Base-by-base conservation (phyloP, 2,113 vertebrate species). In the Corythornis vintsioides region DNA sequence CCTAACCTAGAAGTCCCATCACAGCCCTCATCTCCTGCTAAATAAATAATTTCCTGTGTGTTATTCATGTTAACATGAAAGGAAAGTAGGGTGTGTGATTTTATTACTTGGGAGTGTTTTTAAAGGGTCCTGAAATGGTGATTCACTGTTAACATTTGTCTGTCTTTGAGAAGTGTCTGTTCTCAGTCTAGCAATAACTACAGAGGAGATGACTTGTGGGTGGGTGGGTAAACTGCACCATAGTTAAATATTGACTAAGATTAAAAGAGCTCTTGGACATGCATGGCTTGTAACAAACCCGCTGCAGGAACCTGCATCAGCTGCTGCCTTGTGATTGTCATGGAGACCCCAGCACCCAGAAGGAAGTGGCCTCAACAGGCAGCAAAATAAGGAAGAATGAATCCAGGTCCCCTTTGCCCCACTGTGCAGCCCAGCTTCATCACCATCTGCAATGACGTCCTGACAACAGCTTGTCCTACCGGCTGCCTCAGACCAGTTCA, bases 201-300 rank as follows among this genome's bases (percentile, higher is more conserved):
- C 19, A 48, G 14, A 4, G 19, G 66, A 60, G 42, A 64, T 94
- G 89, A 82, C 77, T 90, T 59, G 45, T 66, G n/a, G 24, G 5
- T 10, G 16, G 13, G n/a, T 8, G 17, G 28, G 6, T 84, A 80
- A 89, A 55, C 52, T 6, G 4, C 84, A 74, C 48, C 5, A 8
- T 11, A 13, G 89, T 53, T 91, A 94, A 94, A 96, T 94, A 77
- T 96, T 95, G 75, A 80, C 90, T 83, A 77, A 75, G 90, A 35
- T 71, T 64, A 22, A 29, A 50, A 21, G 73, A 88, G 47, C 12
- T 66, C 11, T 86, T 71, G 35, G 87, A 83, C 67, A 59, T 0
- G 3, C 71, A 74, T 48, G 29, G 48, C 64, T 90, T 82, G 40
- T 56, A 52, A 86, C 43, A 66, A 66, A n/a, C 35, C 64, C 0